phyloP scores from a whole-genome alignment of 2,797 vertebrate species.

The Anguilla pacifica region DNA sequence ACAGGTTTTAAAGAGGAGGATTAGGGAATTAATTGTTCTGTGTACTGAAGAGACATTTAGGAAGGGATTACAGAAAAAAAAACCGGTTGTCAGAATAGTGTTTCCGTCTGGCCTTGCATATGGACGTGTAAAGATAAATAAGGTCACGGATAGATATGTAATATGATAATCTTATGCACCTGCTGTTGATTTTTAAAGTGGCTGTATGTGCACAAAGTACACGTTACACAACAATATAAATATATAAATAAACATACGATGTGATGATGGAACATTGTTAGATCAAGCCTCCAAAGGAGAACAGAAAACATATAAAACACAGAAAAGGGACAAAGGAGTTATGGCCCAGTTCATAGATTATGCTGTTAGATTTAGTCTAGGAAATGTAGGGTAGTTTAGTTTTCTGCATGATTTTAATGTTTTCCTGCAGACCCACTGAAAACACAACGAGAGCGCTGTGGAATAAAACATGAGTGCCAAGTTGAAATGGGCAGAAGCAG shows the following conservation, averaged over 20 bases:
- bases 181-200: neutral
- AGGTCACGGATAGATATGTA: neutral
- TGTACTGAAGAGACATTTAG: neutral
- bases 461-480: neutral
- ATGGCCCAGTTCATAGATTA: neutral
- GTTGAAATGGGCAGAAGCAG: neutral
- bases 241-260: neutral
- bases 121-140: neutral
- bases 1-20: slow-evolving; percentile 1
- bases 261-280: neutral
- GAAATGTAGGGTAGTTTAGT: neutral
- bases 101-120: slow-evolving; percentile 6
- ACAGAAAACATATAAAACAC: neutral
- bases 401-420: neutral
- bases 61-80: slow-evolving; percentile 1
- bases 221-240: neutral
- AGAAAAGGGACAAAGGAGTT: neutral
- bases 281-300: neutral
- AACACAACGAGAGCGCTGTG: neutral
- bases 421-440: neutral
- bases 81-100: neutral
- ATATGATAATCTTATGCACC: neutral
- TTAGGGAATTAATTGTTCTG: neutral
- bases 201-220: neutral
- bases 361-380: neutral